Conservation (phyloP, 2,113 vertebrate species). For the Laticauda laticaudata region DNA sequence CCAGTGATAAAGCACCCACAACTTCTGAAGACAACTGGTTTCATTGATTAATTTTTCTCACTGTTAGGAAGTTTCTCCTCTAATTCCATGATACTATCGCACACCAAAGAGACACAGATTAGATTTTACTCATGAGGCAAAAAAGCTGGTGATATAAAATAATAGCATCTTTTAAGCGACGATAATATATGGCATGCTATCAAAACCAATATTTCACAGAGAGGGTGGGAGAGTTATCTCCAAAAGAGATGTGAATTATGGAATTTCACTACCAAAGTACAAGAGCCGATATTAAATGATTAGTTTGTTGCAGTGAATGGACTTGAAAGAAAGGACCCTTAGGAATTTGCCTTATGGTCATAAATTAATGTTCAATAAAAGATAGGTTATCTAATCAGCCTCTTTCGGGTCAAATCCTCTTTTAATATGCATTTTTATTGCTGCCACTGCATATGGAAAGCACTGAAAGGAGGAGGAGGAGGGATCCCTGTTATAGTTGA, state of each 20-base stretch:
- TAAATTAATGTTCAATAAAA: conserved; percentile 69
- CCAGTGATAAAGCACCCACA: background rate
- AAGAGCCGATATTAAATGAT: conserved; percentile 57
- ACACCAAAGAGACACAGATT: conserved; percentile 32
- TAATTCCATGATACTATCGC: background rate
- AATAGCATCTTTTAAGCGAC: conserved; percentile 57
- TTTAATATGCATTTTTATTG: conserved; percentile 56
- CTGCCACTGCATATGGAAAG: conserved; percentile 41
- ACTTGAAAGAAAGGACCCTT: conserved; percentile 52
- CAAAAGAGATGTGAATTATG: conserved; percentile 54
- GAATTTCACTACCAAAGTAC: conserved; percentile 64
- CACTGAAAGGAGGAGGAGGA: conserved; percentile 24
- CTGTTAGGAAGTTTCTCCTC: background rate
- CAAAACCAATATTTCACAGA: conserved; percentile 36
- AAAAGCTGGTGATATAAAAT: conserved; percentile 55
- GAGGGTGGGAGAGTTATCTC: conserved; percentile 48
- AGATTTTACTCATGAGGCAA: conserved; percentile 47
- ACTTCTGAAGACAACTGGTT: background rate
- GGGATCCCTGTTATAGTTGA: conserved; percentile 43
- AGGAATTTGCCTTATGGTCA: conserved; percentile 65
- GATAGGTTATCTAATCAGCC: conserved; percentile 55
- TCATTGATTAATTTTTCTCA: background rate
- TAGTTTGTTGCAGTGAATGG: conserved; percentile 55
- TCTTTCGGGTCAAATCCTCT: conserved; percentile 57
- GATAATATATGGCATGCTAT: conserved; percentile 52